These are phyloP conservation scores for Archaeoteleia sp. DNA, from an alignment of 2,888 invertebrate genomes.

Conservation along the genomic window DNA sequence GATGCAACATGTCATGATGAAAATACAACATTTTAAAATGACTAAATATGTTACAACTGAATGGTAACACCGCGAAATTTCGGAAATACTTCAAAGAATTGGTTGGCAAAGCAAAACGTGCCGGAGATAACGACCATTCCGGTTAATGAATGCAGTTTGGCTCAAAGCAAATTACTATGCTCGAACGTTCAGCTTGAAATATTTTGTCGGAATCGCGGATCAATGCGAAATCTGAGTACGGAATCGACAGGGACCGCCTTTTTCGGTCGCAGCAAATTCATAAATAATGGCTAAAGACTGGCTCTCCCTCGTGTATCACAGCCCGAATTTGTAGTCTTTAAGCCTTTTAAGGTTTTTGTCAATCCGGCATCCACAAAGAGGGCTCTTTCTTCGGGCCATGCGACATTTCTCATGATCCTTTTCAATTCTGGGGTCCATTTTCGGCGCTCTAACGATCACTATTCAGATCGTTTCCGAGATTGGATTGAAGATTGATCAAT, in stretches of 20 bases:
- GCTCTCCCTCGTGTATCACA: conserved; percentile 59
- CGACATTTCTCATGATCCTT: conserved; percentile 34
- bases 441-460: conserved; percentile 34
- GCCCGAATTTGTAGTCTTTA: conserved; percentile 71
- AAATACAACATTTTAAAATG: too few relatives aligned
- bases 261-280: conserved; percentile 69
- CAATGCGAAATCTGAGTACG: conserved; percentile 61
- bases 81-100: too few relatives aligned
- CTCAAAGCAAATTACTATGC: conserved; percentile 54
- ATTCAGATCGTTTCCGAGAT: conserved; percentile 51
- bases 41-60: too few relatives aligned
- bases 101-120: too few relatives aligned
- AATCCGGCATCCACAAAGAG: conserved; percentile 43
- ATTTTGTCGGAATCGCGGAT: conserved; percentile 68
- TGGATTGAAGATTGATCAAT: conserved; percentile 44
- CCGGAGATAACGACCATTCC: too few relatives aligned
- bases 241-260: conserved; percentile 57
- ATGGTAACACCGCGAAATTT: too few relatives aligned
- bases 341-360: conserved; percentile 71
- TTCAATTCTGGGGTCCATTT: conserved; percentile 35
- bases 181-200: conserved; percentile 63
- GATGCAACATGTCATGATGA: too few relatives aligned
- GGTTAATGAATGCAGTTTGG: conserved; percentile 33
- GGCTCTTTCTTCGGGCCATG: conserved; percentile 15
- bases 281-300: conserved; percentile 71